A percentile compares a stretch with the other conserved stretches of the same genome.
phyloP scores from a whole-genome alignment of 2,113 vertebrate genomes.

The Camelus bactrianus region DNA sequence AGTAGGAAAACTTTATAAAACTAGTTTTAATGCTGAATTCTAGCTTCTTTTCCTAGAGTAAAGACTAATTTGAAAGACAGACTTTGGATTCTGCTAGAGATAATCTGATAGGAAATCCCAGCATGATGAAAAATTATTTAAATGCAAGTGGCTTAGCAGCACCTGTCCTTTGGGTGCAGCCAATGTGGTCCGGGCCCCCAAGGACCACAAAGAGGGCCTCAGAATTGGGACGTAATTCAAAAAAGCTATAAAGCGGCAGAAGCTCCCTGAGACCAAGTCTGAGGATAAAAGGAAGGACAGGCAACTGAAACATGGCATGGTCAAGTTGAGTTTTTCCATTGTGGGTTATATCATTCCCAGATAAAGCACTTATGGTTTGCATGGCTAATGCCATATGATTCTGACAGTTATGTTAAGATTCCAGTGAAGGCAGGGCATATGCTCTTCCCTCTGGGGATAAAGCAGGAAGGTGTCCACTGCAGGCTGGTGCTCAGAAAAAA shows the following conservation, averaged over 20 bases:
- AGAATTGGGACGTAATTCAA: background rate
- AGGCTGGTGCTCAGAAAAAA: constrained; percentile 9
- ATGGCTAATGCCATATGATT: background rate
- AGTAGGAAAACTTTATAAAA: background rate
- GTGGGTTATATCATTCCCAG: background rate
- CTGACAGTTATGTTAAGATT: background rate
- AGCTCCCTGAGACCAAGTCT: background rate
- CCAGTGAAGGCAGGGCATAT: background rate
- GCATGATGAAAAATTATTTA: background rate
- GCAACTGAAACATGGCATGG: background rate
- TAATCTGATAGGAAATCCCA: background rate
- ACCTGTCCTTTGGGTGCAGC: background rate
- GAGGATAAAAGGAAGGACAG: background rate
- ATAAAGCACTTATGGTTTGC: constrained; percentile 9
- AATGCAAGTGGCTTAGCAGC: background rate
- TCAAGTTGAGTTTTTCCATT: constrained; percentile 43
- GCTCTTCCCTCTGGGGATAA: background rate
- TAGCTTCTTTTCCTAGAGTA: background rate
- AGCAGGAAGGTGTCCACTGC: background rate
- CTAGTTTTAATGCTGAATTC: constrained; percentile 17
- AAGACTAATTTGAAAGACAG: constrained; percentile 4
- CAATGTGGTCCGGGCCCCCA: background rate
- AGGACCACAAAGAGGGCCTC: background rate
- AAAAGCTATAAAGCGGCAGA: background rate
- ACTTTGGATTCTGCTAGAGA: background rate